Percentiles rank a stretch among this genome's conserved stretches.
phyloP scores from a whole-genome alignment of 2,797 vertebrate genomes.

The Bufotes viridis region DNA sequence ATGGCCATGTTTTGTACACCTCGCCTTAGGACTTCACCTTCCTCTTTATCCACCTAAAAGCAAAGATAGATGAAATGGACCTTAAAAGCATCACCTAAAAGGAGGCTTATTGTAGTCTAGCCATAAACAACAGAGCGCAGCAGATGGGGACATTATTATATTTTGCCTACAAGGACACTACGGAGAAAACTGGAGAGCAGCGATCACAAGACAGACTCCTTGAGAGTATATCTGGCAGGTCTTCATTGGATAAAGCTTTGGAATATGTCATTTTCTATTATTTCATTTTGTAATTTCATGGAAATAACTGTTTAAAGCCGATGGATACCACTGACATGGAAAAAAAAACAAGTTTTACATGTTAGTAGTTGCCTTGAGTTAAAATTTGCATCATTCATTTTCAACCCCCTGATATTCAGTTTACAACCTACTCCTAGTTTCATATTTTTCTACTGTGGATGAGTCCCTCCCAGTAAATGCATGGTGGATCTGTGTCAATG shows the following conservation, averaged over 20 bases:
- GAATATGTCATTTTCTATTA: background rate
- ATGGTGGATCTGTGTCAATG: too few species aligned
- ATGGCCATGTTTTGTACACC: background rate
- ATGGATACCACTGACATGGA: too few species aligned
- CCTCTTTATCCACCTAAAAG: background rate
- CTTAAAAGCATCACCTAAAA: slow-evolving; percentile 19
- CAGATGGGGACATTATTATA: background rate
- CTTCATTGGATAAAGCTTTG: background rate
- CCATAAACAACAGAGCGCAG: background rate
- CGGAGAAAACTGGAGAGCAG: background rate
- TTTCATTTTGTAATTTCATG: too few species aligned
- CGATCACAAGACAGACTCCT: background rate
- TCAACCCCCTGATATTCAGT: too few species aligned
- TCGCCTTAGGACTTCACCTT: slow-evolving; percentile 17
- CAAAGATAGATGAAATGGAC: background rate
- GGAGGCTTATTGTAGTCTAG: background rate
- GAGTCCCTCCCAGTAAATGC: too few species aligned
- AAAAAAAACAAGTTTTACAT: too few species aligned
- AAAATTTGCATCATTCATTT: too few species aligned
- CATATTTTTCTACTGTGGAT: too few species aligned
- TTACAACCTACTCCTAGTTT: too few species aligned
- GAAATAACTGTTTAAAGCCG: too few species aligned
- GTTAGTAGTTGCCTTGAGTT: too few species aligned
- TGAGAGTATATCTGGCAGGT: background rate
- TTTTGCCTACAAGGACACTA: background rate